Conservation (phyloP, 2,797 vertebrate genomes). For the Tapirus indicus region DNA sequence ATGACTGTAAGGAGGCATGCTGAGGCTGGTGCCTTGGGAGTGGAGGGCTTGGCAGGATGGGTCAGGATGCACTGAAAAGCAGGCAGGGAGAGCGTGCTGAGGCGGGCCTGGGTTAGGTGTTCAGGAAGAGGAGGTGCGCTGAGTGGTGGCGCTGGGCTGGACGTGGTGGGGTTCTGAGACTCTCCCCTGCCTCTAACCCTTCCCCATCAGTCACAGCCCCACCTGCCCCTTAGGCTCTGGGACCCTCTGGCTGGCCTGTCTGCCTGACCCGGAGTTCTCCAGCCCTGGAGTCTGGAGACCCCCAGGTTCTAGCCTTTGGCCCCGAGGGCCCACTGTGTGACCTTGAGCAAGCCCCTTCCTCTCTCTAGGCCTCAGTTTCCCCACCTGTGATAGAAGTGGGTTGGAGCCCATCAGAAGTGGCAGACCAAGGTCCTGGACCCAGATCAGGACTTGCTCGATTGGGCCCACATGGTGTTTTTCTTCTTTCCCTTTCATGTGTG, state of each 20-base stretch:
- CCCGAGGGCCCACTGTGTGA: background rate
- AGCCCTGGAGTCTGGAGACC: background rate
- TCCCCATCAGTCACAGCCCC: background rate
- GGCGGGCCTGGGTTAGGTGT: background rate
- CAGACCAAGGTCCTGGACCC: background rate
- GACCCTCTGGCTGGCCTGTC: background rate
- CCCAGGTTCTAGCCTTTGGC: background rate
- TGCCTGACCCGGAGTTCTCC: background rate
- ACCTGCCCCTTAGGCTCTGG: background rate
- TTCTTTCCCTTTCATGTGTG: rapidly evolving
- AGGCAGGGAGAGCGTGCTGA: background rate
- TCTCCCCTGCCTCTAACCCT: too few relatives aligned
- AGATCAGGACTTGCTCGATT: background rate
- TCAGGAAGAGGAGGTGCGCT: background rate
- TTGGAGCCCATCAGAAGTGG: background rate
- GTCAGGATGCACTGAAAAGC: background rate
- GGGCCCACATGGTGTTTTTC: background rate
- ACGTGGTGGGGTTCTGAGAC: background rate
- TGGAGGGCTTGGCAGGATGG: background rate
- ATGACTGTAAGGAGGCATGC: rapidly evolving
- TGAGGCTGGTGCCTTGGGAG: background rate
- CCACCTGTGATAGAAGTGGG: background rate
- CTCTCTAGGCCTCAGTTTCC: background rate
- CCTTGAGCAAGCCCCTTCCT: background rate
- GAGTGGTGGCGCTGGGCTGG: background rate